phyloP scores from a whole-genome alignment of 2,113 vertebrate genomes.

The Ammodytes dubius region DNA sequence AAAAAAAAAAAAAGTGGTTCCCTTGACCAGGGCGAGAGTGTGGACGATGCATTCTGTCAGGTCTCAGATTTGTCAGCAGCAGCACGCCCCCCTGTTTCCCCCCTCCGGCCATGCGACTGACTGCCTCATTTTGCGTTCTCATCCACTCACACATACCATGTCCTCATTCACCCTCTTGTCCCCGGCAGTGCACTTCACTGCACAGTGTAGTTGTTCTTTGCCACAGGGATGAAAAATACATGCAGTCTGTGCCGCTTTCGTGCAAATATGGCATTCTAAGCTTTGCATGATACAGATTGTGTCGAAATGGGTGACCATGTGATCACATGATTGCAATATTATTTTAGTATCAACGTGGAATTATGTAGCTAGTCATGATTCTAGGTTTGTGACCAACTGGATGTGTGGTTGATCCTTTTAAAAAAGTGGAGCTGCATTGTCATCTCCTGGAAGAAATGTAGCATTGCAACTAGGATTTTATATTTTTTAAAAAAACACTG shows the following conservation, averaged over 20 bases:
- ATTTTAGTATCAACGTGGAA: conserved; percentile 15
- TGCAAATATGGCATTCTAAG: conserved; percentile 26
- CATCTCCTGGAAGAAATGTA: conserved; percentile 70
- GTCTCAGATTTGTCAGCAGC: conserved; percentile 70
- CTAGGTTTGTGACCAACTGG: neutral
- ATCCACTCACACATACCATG: conserved; percentile 63
- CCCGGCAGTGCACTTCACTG: conserved; percentile 57
- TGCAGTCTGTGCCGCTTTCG: conserved; percentile 2
- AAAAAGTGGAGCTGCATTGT: conserved; percentile 62
- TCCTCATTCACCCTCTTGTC: conserved; percentile 75
- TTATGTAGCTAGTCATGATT: neutral
- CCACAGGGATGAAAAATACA: conserved; percentile 26
- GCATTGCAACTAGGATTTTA: conserved; percentile 20
- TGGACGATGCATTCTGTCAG: conserved; percentile 70
- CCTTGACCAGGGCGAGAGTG: conserved; percentile 18
- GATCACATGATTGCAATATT: conserved; percentile 18
- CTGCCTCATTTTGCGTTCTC: conserved; percentile 49
- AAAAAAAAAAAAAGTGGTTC: conserved; percentile 47
- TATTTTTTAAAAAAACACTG: neutral
- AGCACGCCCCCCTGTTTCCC: conserved; percentile 43
- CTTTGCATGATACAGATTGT: conserved; percentile 34
- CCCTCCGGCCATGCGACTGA: conserved; percentile 49
- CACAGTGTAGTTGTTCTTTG: conserved; percentile 35
- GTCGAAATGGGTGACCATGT: conserved; percentile 31
- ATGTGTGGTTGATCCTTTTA: neutral